Conservation (phyloP, 2,113 vertebrate genomes). For the Kobus ellipsiprymnus region DNA sequence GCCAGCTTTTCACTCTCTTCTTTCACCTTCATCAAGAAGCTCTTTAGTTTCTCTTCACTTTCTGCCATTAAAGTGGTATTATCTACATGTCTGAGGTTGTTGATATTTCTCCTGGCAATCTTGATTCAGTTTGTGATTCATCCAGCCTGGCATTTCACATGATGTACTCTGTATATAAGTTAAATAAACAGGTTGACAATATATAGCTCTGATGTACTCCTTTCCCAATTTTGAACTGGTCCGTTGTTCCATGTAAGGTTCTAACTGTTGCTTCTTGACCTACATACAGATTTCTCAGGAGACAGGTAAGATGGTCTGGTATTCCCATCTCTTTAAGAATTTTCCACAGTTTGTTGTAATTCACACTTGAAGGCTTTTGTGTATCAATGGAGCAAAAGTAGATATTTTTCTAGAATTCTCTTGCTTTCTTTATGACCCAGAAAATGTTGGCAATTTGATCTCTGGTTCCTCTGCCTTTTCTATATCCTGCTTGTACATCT, state of each 20-base stretch:
- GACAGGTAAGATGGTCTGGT: not conserved
- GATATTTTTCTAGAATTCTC: not conserved
- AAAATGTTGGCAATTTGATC: not conserved
- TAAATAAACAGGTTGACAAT: not conserved
- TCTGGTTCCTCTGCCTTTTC: not conserved
- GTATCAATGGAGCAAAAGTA: not conserved
- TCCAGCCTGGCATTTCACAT: not conserved
- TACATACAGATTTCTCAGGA: not conserved
- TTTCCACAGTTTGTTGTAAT: not conserved
- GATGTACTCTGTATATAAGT: not conserved
- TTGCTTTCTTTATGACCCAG: not conserved
- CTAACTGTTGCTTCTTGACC: not conserved
- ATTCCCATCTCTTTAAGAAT: not conserved
- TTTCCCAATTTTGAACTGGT: not conserved
- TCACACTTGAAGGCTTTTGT: not conserved
- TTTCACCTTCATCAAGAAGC: not conserved
- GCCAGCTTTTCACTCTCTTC: not conserved
- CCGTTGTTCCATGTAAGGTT: not conserved
- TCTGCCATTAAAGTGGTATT: not conserved
- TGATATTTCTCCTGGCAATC: not conserved
- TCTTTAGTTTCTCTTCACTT: not conserved
- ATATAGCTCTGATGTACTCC: not conserved
- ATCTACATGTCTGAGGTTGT: not conserved
- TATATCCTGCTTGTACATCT: not conserved
- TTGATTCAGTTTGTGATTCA: not conserved